Evolutionary conservation across 2,888 invertebrate genomes (phyloP), one percentile per base, ranked within the genome.

Genomic region (Scaeva pyrastri): DNA sequence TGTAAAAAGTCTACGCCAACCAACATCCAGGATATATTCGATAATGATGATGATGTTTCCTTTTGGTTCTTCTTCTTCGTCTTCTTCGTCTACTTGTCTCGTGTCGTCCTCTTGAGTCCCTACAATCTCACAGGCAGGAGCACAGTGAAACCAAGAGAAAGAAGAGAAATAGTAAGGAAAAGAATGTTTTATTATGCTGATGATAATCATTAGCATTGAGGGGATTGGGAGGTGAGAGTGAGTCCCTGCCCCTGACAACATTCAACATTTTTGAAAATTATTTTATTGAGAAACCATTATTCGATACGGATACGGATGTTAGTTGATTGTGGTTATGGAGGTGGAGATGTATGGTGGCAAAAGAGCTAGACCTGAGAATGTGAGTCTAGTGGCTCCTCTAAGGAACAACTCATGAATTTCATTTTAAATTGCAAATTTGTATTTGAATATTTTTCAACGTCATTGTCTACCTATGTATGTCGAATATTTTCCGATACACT

Each of bases 171-270:
- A 31, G 26, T 41, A 21, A 31, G n/a, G 45, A 12, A 66, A 72
- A 77, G 60, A 60, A 41, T 58, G 41, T 60, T 78, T 79, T 79
- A 85, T 80, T 80, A 85, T 85, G 80, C 60, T 80, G 84, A 85
- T 85, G 80, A 83, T 77, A 62, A 79, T 79, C 74, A 84, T 84
- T 79, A 85, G 84, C 80, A 85, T 84, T 78, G 79, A n/a, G 60
- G 4, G 39, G 0, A 5, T 70, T 31, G 43, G 8, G 0, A 14
- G n/a, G 11, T 2, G 6, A 1, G 26, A 31, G 48, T 14, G 52
- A 76, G 23, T 36, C 77, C 36, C 62, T 52, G 58, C 16, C 70
- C 19, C 52, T 16, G 23, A 71, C n/a, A 45, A 58, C 16, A 14
- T 62, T 68, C n/a, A 68, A 74, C 74, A 84, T 76, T 84, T 76